phyloP scores from a whole-genome alignment of 92 coral and sea anemone genomes.

The Nematostella vectensis region DNA sequence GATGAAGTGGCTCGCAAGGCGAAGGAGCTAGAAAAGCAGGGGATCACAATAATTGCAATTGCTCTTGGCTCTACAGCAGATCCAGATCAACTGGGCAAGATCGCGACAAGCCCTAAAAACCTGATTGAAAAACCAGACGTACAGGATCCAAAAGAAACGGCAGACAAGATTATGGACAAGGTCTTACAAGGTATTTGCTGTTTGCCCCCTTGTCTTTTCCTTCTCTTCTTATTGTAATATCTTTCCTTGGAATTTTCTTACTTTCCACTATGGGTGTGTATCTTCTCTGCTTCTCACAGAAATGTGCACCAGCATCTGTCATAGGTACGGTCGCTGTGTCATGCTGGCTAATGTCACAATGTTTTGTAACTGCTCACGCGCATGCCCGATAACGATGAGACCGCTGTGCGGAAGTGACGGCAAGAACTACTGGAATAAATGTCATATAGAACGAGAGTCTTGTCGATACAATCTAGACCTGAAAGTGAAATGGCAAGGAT shows the following conservation, averaged over 20 bases:
- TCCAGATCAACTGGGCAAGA: slow-evolving; percentile 12
- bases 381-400: slow-evolving; percentile 33
- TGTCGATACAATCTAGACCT: slow-evolving; percentile 42
- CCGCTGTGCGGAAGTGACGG: slow-evolving; percentile 80
- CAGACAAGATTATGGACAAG: slow-evolving; percentile 18
- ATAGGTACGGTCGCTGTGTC: background rate
- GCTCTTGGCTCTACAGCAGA: slow-evolving; percentile 36
- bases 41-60: slow-evolving; percentile 49
- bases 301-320: background rate
- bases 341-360: slow-evolving; percentile 9
- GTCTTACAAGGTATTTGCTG: slow-evolving; percentile 28
- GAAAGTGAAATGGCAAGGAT: slow-evolving; percentile 49
- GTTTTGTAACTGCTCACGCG: slow-evolving; percentile 34
- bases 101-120: slow-evolving; percentile 23
- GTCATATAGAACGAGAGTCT: slow-evolving; percentile 60
- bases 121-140: slow-evolving; percentile 27
- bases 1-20: slow-evolving; percentile 19
- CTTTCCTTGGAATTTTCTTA: background rate
- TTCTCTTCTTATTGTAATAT: background rate
- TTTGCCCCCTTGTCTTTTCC: background rate
- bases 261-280: background rate
- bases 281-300: too few species aligned
- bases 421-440: slow-evolving; percentile 53
- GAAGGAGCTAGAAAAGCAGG: slow-evolving; percentile 15
- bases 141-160: slow-evolving; percentile 19